These are phyloP conservation scores for Danaus melanippus DNA, from an alignment of 1,140 invertebrate genomes.

Conservation along the genomic window DNA sequence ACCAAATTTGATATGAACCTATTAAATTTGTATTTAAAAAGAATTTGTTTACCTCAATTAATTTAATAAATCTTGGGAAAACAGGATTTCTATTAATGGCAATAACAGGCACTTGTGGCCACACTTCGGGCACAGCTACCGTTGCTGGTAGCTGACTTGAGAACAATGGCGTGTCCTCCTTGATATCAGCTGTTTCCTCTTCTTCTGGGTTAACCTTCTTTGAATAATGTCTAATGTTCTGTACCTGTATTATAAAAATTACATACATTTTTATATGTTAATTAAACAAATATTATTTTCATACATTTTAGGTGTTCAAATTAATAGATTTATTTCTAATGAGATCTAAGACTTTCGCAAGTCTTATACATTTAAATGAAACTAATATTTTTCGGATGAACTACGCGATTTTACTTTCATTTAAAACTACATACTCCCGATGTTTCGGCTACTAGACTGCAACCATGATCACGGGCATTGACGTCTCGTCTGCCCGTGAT, in stretches of 20 bases:
- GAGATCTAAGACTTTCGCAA: too few species aligned
- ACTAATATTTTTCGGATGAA: too few species aligned
- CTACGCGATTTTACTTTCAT: too few species aligned
- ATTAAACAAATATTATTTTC: too few species aligned
- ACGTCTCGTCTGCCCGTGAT: too few species aligned
- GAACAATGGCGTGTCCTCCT: constrained; percentile 57
- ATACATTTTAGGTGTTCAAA: too few species aligned
- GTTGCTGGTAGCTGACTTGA: constrained; percentile 83
- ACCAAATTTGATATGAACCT: too few species aligned
- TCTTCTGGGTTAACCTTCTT: constrained; percentile 60
- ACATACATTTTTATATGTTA: not conserved
- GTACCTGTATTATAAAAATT: constrained; percentile 12
- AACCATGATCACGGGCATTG: too few species aligned
- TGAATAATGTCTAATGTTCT: constrained; percentile 32
- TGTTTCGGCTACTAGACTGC: too few species aligned
- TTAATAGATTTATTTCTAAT: too few species aligned
- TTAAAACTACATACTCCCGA: too few species aligned
- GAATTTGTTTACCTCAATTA: constrained; percentile 84
- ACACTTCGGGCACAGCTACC: constrained; percentile 96
- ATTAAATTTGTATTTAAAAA: not conserved
- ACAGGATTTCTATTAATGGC: constrained; percentile 95
- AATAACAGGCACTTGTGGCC: constrained; percentile 96
- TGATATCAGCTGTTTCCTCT: constrained; percentile 40
- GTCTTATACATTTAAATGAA: too few species aligned
- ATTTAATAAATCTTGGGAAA: constrained; percentile 98